Conservation (phyloP, 53 echinoderm and acorn worm genomes). For the Echinometra lucunter region DNA sequence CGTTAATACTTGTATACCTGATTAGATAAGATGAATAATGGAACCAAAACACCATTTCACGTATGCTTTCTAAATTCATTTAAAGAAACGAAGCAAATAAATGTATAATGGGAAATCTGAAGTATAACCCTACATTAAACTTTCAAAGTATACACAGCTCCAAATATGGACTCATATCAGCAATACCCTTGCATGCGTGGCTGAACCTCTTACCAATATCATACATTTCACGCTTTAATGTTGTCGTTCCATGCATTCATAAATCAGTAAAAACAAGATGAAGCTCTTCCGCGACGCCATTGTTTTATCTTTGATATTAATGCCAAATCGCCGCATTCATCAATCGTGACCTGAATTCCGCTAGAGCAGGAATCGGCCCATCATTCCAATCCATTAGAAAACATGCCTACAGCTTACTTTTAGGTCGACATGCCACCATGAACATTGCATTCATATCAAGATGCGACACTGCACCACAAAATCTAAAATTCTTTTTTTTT, state of each 20-base stretch:
- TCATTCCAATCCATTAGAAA: slow-evolving; percentile 29
- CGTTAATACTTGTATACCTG: too few relatives aligned
- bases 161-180: slow-evolving; percentile 3
- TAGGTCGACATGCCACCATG: background rate
- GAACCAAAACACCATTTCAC: too few relatives aligned
- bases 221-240: slow-evolving; percentile 4
- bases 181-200: background rate
- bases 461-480: background rate
- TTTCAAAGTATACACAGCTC: background rate
- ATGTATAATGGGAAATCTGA: background rate
- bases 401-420: background rate
- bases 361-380: background rate
- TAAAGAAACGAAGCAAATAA: background rate
- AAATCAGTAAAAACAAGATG: background rate
- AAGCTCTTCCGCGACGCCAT: slow-evolving; percentile 7
- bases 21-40: too few relatives aligned
- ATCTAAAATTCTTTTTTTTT: too few relatives aligned
- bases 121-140: background rate
- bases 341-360: slow-evolving; percentile 36
- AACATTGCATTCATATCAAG: background rate
- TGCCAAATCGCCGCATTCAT: background rate
- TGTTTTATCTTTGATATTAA: slow-evolving; percentile 24
- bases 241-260: background rate
- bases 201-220: background rate
- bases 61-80: background rate